Evolutionary conservation across 2,888 invertebrate species (phyloP).

Genomic region (Brachylomia viminalis): DNA sequence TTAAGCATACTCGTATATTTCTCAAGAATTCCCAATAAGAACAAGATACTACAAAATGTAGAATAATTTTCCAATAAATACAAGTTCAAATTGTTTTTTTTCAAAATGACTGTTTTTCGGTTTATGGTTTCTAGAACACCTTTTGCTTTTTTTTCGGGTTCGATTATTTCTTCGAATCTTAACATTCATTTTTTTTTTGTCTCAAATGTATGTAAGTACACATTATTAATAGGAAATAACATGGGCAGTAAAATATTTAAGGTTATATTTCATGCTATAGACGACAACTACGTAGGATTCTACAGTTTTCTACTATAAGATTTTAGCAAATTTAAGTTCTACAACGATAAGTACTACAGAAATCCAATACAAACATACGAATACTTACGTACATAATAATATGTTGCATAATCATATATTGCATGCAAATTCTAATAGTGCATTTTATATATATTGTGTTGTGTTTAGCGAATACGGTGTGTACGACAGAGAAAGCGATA

Average conservation of each 20-base stretch:
- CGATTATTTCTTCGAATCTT: neutral
- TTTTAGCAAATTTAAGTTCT: slow-evolving; percentile 17
- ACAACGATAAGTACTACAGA: slow-evolving; percentile 16
- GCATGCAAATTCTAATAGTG: slow-evolving; percentile 37
- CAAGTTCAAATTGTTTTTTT: neutral
- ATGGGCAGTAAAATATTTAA: slow-evolving; percentile 1
- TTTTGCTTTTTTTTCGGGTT: neutral
- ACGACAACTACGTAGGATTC: slow-evolving; percentile 22
- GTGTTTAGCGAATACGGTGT: slow-evolving; percentile 32
- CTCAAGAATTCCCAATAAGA: neutral
- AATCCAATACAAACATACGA: slow-evolving; percentile 23
- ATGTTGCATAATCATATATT: slow-evolving; percentile 4
- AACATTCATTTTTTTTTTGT: neutral
- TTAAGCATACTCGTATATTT: neutral
- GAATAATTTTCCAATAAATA: neutral
- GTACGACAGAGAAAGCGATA: slow-evolving; percentile 55
- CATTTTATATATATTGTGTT: slow-evolving; percentile 41
- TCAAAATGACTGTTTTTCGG: neutral
- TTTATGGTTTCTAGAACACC: neutral
- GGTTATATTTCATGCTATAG: slow-evolving; percentile 29
- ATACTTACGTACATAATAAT: neutral
- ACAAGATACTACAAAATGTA: neutral
- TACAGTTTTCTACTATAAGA: slow-evolving; percentile 25
- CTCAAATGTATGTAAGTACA: neutral
- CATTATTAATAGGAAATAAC: slow-evolving; percentile 5